Conservation (phyloP, 2,888 invertebrate species). For the Punctoribates punctum region DNA sequence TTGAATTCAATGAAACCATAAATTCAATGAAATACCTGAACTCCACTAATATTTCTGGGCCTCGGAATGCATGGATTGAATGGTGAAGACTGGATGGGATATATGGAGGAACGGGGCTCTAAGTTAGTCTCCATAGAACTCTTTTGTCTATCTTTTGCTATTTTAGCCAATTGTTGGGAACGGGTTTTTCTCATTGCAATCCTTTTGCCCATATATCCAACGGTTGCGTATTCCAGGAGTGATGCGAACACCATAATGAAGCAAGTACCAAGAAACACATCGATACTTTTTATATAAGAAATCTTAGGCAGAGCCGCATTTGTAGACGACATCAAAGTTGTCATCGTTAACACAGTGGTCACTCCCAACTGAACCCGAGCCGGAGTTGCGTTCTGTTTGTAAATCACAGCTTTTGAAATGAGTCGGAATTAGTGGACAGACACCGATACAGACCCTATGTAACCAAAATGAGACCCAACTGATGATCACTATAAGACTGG, state of each 20-base stretch:
- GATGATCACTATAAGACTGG: conserved; percentile 50
- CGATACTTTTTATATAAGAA: conserved; percentile 54
- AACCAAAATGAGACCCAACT: conserved; percentile 51
- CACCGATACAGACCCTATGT: conserved; percentile 47
- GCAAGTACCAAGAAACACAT: conserved; percentile 54
- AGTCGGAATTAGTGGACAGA: too few relatives aligned
- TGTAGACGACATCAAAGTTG: conserved; percentile 52
- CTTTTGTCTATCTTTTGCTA: conserved; percentile 47
- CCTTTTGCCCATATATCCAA: conserved; percentile 50
- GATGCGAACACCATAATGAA: conserved; percentile 57
- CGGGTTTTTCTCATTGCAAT: conserved; percentile 49
- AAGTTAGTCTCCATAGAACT: background rate
- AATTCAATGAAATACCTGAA: background rate
- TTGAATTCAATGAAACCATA: background rate
- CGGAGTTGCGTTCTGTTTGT: conserved; percentile 48
- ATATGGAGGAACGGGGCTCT: conserved; percentile 18
- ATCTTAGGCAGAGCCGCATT: conserved; percentile 56
- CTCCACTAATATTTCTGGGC: conserved; percentile 19
- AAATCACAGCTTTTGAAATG: background rate
- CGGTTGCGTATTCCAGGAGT: conserved; percentile 53
- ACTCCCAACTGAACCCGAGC: conserved; percentile 50
- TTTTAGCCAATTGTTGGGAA: conserved; percentile 47
- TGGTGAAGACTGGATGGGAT: conserved; percentile 15
- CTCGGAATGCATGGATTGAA: conserved; percentile 18
- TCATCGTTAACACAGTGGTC: conserved; percentile 52